Conservation (phyloP, 2,888 invertebrate species). For the Thecophora atra region DNA sequence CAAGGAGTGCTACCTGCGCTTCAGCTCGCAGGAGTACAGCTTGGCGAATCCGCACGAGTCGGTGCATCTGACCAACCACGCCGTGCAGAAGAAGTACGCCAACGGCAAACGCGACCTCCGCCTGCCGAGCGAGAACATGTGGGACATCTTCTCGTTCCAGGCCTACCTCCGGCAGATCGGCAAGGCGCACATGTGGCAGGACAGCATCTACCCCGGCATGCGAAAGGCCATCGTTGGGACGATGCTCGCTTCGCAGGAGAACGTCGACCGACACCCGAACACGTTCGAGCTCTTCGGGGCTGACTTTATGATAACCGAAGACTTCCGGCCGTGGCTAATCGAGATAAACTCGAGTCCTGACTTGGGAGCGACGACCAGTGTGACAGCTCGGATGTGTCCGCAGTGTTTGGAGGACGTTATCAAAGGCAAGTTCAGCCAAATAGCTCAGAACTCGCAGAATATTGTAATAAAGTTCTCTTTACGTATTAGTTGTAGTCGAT, state of each 20-base stretch:
- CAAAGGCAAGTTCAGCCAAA: constrained; percentile 74
- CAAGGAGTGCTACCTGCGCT: constrained; percentile 90
- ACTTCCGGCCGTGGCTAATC: constrained; percentile 89
- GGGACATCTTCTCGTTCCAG: constrained; percentile 88
- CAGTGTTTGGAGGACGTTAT: constrained; percentile 89
- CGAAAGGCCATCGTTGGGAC: constrained; percentile 79
- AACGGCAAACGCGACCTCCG: constrained; percentile 75
- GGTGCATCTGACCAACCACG: constrained; percentile 92
- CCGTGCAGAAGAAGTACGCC: constrained; percentile 90
- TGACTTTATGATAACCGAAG: constrained; percentile 92
- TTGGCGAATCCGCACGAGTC: constrained; percentile 90
- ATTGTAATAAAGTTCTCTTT: neutral
- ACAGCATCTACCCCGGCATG: constrained; percentile 88
- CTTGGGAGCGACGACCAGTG: constrained; percentile 88
- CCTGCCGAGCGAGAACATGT: constrained; percentile 92
- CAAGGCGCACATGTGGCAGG: constrained; percentile 81
- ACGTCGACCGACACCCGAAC: constrained; percentile 80
- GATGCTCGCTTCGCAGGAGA: constrained; percentile 86
- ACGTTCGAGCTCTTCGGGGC: constrained; percentile 95
- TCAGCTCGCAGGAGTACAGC: constrained; percentile 89
- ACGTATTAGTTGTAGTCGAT: constrained; percentile 78
- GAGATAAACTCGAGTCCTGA: constrained; percentile 96
- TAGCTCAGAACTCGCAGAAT: neutral
- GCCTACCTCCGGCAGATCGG: constrained; percentile 70
- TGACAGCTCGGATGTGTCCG: constrained; percentile 86